Conservation (phyloP, 1,140 invertebrate species). For the Apolygus lucorum region DNA sequence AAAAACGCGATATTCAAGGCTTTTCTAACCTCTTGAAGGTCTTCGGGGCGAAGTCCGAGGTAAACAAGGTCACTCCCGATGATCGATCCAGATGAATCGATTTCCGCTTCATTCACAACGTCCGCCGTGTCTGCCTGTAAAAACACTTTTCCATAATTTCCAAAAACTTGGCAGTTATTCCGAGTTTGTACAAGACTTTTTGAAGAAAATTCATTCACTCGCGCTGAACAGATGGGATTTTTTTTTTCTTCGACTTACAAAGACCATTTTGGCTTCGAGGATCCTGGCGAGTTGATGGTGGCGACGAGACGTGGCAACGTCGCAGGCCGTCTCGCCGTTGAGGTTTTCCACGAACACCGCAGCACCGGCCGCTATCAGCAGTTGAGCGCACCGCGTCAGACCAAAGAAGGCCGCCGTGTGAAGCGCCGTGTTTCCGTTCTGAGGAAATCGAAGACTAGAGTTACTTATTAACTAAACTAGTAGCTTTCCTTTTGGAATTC, state of each 20-base stretch:
- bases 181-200: background rate
- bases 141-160: no score
- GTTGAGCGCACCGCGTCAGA: constrained; percentile 53
- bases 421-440: constrained; percentile 58
- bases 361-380: constrained; percentile 50
- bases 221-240: no score
- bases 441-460: constrained; percentile 27
- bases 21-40: constrained; percentile 54
- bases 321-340: constrained; percentile 53
- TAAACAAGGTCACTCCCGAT: constrained; percentile 47
- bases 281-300: constrained; percentile 54
- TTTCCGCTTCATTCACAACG: constrained; percentile 42
- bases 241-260: constrained; percentile 54
- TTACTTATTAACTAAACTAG: no score
- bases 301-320: constrained; percentile 50
- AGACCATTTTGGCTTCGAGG: constrained; percentile 61
- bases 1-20: background rate
- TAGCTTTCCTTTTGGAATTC: no score
- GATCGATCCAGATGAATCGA: constrained; percentile 24
- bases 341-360: constrained; percentile 55
- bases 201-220: background rate
- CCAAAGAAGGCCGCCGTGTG: constrained; percentile 57
- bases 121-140: constrained; percentile 41
- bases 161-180: background rate
- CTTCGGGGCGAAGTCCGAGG: constrained; percentile 55